phyloP scores from a whole-genome alignment of 2,888 invertebrate genomes.

The Drosophila phalerata region DNA sequence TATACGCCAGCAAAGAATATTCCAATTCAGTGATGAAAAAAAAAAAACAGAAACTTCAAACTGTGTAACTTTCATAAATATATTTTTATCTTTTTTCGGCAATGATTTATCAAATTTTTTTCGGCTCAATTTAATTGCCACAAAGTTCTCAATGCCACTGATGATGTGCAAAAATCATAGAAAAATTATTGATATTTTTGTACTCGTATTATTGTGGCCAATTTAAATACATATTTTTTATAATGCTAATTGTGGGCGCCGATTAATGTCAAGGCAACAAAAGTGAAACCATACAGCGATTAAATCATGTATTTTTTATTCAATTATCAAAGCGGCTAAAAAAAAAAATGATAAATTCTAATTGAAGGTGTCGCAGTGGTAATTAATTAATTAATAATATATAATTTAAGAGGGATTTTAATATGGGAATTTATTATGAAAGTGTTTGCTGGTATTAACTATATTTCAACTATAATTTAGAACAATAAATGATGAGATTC shows the following conservation, averaged over 20 bases:
- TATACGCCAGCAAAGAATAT: background rate
- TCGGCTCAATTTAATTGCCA: slow-evolving; percentile 24
- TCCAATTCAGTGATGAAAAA: slow-evolving; percentile 11
- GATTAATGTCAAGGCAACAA: slow-evolving; percentile 55
- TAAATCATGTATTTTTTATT: slow-evolving; percentile 6
- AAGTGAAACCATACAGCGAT: slow-evolving; percentile 49
- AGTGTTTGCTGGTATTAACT: background rate
- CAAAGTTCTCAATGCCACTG: slow-evolving; percentile 42
- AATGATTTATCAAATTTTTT: slow-evolving; percentile 43
- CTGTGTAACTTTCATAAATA: background rate
- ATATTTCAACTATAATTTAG: background rate
- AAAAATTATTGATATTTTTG: slow-evolving; percentile 44
- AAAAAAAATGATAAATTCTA: slow-evolving; percentile 5
- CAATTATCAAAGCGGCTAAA: slow-evolving; percentile 5
- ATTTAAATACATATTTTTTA: slow-evolving; percentile 36
- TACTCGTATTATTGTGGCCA: slow-evolving; percentile 26
- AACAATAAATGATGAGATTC: background rate
- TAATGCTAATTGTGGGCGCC: slow-evolving; percentile 43
- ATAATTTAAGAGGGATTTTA: background rate
- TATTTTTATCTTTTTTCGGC: slow-evolving; percentile 12
- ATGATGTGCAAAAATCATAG: slow-evolving; percentile 52
- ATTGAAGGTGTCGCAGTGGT: slow-evolving; percentile 20
- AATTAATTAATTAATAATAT: slow-evolving; percentile 11
- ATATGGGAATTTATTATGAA: background rate
- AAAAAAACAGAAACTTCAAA: background rate